Conservation (phyloP, 2,888 invertebrate genomes). For the Cephus pygmeus region DNA sequence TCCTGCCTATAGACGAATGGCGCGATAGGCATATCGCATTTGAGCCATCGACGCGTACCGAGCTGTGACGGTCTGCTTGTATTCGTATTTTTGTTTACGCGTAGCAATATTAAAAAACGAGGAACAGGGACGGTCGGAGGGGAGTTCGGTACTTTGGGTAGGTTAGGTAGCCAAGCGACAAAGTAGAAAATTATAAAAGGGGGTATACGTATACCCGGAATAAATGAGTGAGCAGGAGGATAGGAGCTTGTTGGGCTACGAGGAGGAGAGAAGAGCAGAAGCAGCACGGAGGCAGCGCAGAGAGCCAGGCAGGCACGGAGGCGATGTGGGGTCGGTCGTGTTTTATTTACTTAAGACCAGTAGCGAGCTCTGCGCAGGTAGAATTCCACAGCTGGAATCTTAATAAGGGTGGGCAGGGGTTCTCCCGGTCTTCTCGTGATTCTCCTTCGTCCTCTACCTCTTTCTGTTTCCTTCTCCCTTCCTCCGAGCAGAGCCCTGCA, state of each 20-base stretch:
- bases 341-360: slow-evolving; percentile 66
- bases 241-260: slow-evolving; percentile 19
- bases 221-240: background rate
- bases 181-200: background rate
- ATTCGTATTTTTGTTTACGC: background rate
- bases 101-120: background rate
- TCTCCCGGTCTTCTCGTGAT: slow-evolving; percentile 37
- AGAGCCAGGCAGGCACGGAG: slow-evolving; percentile 25
- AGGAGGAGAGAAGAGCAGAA: slow-evolving; percentile 19
- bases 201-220: background rate
- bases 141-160: no score
- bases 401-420: slow-evolving; percentile 65
- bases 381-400: slow-evolving; percentile 65
- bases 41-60: background rate
- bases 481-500: background rate
- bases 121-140: background rate
- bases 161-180: background rate
- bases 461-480: background rate
- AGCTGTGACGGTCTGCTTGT: background rate
- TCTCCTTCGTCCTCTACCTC: background rate
- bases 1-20: background rate
- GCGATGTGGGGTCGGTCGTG: slow-evolving; percentile 58
- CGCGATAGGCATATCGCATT: background rate
- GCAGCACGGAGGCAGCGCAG: slow-evolving; percentile 24
- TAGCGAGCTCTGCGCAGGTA: slow-evolving; percentile 63